These are phyloP conservation scores for Drosophila nigricruria DNA, from an alignment of 2,888 invertebrate genomes.

Conservation along the genomic window DNA sequence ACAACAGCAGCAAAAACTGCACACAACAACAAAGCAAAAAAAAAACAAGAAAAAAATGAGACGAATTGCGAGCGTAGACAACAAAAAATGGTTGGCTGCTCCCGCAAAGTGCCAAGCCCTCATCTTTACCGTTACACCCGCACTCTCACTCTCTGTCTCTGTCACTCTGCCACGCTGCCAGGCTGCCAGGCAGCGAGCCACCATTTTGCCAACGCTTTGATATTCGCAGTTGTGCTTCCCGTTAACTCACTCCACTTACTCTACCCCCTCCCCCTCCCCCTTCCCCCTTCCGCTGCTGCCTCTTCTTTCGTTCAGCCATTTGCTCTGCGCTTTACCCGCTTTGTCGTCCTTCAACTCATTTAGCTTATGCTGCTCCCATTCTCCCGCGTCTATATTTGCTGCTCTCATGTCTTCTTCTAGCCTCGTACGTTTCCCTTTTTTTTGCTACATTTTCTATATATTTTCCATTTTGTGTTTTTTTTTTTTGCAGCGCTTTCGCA, in stretches of 20 bases:
- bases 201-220: conserved; percentile 77
- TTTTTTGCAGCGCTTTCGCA: conserved; percentile 40
- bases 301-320: conserved; percentile 13
- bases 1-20: conserved; percentile 9
- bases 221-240: conserved; percentile 48
- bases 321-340: conserved; percentile 16
- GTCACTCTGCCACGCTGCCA: neutral
- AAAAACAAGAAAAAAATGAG: conserved; percentile 18
- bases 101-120: conserved; percentile 51
- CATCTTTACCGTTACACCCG: conserved; percentile 1
- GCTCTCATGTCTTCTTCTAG: conserved; percentile 4
- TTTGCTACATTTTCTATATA: conserved; percentile 24
- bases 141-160: neutral
- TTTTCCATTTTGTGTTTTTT: conserved; percentile 20
- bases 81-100: conserved; percentile 66
- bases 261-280: neutral
- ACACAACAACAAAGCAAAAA: conserved; percentile 18
- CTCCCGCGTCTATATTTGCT: neutral
- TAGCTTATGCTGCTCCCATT: conserved; percentile 55
- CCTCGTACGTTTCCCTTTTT: conserved; percentile 27
- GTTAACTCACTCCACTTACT: conserved; percentile 5
- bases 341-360: conserved; percentile 75
- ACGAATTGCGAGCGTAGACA: conserved; percentile 42
- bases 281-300: neutral
- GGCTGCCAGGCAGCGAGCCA: conserved; percentile 36